phyloP scores from a whole-genome alignment of 2,888 invertebrate genomes.

The Ophion ellenae region DNA sequence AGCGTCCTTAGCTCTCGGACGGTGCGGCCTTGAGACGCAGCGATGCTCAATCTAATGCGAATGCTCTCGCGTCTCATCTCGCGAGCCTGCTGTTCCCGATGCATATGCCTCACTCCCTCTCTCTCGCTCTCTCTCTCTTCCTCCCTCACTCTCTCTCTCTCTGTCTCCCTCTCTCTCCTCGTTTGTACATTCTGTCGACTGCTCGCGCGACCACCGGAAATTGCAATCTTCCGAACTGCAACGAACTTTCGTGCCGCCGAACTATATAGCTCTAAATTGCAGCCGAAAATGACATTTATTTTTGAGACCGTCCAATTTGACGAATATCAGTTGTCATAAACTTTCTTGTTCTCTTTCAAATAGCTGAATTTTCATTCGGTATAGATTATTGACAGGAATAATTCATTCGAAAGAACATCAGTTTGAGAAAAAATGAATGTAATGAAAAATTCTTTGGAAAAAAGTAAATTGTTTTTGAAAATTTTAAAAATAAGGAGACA shows the following conservation, averaged over 20 bases:
- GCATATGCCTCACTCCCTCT: conserved; percentile 17
- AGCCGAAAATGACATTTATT: neutral
- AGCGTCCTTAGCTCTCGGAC: conserved; percentile 81
- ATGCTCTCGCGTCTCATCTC: conserved; percentile 47
- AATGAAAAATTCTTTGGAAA: too few relatives aligned
- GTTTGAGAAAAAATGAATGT: too few relatives aligned
- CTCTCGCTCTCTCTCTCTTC: neutral
- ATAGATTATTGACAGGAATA: too few relatives aligned
- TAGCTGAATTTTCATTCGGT: too few relatives aligned
- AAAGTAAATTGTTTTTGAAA: neutral
- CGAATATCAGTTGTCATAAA: too few relatives aligned
- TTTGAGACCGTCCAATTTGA: neutral
- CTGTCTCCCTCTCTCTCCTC: conserved; percentile 2
- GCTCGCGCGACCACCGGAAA: conserved; percentile 68
- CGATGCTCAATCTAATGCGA: conserved; percentile 79
- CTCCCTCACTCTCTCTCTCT: conserved; percentile 35
- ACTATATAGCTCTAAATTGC: neutral
- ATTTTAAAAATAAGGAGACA: too few relatives aligned
- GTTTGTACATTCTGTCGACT: neutral
- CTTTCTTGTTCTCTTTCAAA: too few relatives aligned
- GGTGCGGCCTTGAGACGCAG: conserved; percentile 83
- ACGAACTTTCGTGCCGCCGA: conserved; percentile 47
- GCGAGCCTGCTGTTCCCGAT: conserved; percentile 27
- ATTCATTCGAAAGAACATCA: too few relatives aligned
- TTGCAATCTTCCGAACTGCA: conserved; percentile 68